phyloP scores from a whole-genome alignment of 2,113 vertebrate genomes.

The Lophura nycthemera region DNA sequence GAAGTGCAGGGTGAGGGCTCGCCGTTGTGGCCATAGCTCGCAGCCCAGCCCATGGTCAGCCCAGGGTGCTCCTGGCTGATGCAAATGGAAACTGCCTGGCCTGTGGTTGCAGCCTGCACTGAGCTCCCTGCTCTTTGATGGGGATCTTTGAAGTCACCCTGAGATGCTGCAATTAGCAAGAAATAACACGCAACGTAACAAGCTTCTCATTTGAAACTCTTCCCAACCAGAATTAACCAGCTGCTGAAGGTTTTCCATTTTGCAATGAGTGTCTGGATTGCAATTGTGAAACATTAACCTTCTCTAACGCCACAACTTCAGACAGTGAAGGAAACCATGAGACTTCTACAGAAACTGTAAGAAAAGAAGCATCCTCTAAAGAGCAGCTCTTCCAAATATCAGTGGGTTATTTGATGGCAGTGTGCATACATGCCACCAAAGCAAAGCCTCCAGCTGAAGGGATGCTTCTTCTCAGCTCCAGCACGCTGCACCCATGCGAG shows the following conservation, averaged over 20 bases:
- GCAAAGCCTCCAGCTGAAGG: neutral
- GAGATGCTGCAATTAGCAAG: neutral
- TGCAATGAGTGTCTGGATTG: neutral
- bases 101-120: rapidly evolving
- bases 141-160: neutral
- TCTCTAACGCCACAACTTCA: rapidly evolving
- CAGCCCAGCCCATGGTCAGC: neutral
- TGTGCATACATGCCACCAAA: rapidly evolving
- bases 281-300: neutral
- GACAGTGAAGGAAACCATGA: neutral
- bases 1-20: neutral
- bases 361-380: neutral
- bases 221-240: neutral
- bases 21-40: rapidly evolving
- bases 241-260: neutral
- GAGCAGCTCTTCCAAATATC: rapidly evolving
- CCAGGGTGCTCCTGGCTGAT: neutral
- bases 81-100: neutral
- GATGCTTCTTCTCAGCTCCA: neutral
- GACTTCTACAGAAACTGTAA: neutral
- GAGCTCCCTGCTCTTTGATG: neutral
- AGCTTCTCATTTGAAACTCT: neutral
- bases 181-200: neutral
- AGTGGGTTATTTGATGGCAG: rapidly evolving
- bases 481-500: rapidly evolving